Evolutionary conservation across 2,113 vertebrate genomes (phyloP).

Genomic region (Epinephelus fuscoguttatus): DNA sequence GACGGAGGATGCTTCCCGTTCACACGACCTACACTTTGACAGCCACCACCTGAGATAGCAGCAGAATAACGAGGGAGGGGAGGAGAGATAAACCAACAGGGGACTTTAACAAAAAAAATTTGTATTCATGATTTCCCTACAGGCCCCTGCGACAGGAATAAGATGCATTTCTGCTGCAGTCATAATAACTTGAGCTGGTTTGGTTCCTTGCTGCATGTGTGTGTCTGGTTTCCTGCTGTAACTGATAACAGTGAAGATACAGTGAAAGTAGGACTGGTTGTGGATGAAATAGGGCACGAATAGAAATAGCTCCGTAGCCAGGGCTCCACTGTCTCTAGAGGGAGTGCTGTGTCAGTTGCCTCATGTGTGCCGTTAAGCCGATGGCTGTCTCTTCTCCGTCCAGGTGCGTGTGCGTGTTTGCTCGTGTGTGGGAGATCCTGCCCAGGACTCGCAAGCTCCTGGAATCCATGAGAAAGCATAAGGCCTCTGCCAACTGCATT

Average conservation of each 20-base stretch:
- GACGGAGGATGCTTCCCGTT: constrained; percentile 14
- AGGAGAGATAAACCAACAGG: constrained; percentile 21
- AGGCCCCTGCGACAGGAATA: background rate
- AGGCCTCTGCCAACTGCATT: constrained; percentile 86
- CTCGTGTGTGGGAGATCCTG: constrained; percentile 79
- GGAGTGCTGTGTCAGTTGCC: constrained; percentile 60
- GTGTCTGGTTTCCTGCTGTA: constrained; percentile 35
- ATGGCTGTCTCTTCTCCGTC: constrained; percentile 61
- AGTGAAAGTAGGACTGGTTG: constrained; percentile 67
- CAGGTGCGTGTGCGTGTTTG: constrained; percentile 68
- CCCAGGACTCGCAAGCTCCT: constrained; percentile 73
- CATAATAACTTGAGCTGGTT: constrained; percentile 3
- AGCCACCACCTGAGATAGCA: constrained; percentile 42
- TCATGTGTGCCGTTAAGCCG: constrained; percentile 42
- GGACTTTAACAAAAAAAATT: background rate
- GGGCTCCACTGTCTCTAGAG: constrained; percentile 56
- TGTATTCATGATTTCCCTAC: constrained; percentile 18
- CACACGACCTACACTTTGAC: constrained; percentile 24
- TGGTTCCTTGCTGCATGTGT: constrained; percentile 28
- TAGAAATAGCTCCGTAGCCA: constrained; percentile 73
- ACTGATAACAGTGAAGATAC: constrained; percentile 56
- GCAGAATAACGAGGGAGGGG: constrained; percentile 20
- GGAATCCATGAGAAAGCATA: constrained; percentile 85
- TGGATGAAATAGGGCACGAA: constrained; percentile 76
- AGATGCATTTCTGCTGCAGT: constrained; percentile 8